Base-by-base conservation (phyloP, 1,140 invertebrate species). In the Leptonema lineaticorne region DNA sequence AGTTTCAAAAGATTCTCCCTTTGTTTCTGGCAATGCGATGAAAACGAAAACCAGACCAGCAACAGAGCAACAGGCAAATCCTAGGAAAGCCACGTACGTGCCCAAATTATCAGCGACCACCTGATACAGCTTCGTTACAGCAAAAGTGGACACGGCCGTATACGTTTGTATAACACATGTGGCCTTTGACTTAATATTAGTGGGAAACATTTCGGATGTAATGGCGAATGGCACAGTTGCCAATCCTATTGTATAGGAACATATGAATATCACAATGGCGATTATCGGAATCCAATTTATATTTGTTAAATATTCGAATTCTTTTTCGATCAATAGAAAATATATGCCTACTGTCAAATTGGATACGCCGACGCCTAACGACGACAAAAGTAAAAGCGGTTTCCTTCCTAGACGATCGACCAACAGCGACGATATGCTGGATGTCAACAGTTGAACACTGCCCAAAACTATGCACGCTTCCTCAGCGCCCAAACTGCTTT, bases 1-100 rank as follows among this genome's bases (percentile, higher is more conserved):
- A 27, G 79, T 76, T 1, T 80, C 87, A 27, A 93, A 84, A 0
- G 88, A 87, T 75, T 91, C 91, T 0, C 90, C 90, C 78, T 93
- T 94, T 0, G 92, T 95, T 80, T 95, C 92, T 0, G 92, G 91
- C 3, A 93, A 81, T 62, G 84, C 81, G 5, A 86, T 76, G 29
- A 87, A 75, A 58, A 88, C 85, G 74, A 89, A 92, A 29, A 89
- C 60, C 0, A 88, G 76, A 46, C 89, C 85, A 2, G 86, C 69
- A 0, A 87, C 74, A 26, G 89, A 90, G 63, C 89, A 80, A 7
- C 85, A 78, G 0, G 89, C 83, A 76, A 95, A 95, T 14, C 89
- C 76, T 82, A 85, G 89, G 79, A 91, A 93, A 0, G 88, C 85
- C 1, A 87, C 86, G 74, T 92, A 87, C 24, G 85, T 84, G 0